Base-by-base conservation (phyloP, 2,888 invertebrate species). In the Polymixis flavicincta region DNA sequence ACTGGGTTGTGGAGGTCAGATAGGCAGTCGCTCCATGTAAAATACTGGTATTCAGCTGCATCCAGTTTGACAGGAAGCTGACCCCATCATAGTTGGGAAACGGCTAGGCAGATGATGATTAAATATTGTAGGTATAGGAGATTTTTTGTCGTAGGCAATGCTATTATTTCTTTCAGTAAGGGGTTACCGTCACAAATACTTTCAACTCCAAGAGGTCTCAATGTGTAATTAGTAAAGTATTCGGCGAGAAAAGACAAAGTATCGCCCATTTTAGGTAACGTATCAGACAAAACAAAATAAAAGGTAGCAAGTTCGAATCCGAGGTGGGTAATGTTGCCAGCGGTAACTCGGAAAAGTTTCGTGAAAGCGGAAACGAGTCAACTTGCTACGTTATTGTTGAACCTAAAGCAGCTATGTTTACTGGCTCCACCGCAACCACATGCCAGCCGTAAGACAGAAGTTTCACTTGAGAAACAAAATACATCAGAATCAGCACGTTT, bases 321-420 rank as follows among this genome's bases (percentile, higher is more conserved):
- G 71, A 86, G 85, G 81, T 83, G 83, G 81, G 86, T 84, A 82
- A 81, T 80, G 78, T 76, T 74, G 78, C 69, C 71, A 81, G 79
- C 84, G 76, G 88, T 89, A 89, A 87, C 83, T 89, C 81, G 80
- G 65, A 76, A 87, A 90, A 90, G 88, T 89, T 90, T 81, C 65
- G 71, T 69, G 78, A 81, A 76, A 85, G 83, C 84, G 85, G 84
- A 86, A 88, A 90, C 89, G 87, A 90, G 88, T 90, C 90, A 90
- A 91, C 89, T 91, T 90, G 87, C 86, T 89, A 87, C 89, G 88
- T 92, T 90, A 91, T 91, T 90, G 90, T 88, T 87, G 89, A 88
- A 89, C 84, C 89, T 91, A 90, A 91, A 92, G 89, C 88, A 88
- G 84, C 80, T 74, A 84, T 90, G 88, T 88, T 90, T 89, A 89